These are phyloP conservation scores for Caenorhabditis tropicalis DNA, from an alignment of 1,140 invertebrate species.

Conservation along the genomic window DNA sequence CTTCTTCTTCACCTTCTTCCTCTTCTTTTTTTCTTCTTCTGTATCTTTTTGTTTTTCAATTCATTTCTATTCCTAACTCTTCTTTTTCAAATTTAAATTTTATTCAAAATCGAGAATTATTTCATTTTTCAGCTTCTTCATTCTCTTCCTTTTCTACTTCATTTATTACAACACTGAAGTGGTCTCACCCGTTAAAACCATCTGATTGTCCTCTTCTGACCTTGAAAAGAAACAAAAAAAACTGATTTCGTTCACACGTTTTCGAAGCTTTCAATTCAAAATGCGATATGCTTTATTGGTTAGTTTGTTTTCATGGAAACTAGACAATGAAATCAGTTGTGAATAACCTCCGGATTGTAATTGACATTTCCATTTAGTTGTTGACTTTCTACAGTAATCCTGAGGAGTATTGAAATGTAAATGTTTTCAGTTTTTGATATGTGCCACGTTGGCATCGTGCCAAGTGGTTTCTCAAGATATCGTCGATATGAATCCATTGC, in stretches of 20 bases:
- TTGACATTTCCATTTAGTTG: too few species aligned
- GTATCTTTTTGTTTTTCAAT: neutral
- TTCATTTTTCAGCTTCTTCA: slow-evolving; percentile 4
- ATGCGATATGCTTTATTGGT: slow-evolving; percentile 9
- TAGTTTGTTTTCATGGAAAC: neutral
- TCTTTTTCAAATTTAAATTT: neutral
- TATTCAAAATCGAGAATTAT: neutral
- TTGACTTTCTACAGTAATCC: too few species aligned
- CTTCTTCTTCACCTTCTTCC: neutral
- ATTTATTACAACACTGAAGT: neutral
- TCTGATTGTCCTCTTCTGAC: slow-evolving; percentile 17
- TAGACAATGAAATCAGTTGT: neutral
- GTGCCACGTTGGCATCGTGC: neutral
- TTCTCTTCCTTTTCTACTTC: too few species aligned
- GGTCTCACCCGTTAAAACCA: slow-evolving; percentile 13
- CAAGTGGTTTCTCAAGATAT: neutral
- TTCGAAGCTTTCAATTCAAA: neutral
- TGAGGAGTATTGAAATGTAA: too few species aligned
- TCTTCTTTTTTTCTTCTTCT: neutral
- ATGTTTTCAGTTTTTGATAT: neutral
- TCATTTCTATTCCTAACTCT: neutral
- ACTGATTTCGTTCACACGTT: neutral
- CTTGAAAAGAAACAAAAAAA: neutral
- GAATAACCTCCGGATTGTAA: too few species aligned
- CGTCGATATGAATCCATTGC: slow-evolving; percentile 11